These are phyloP conservation scores for Campoplex capitator DNA, from an alignment of 2,888 invertebrate genomes.

Conservation along the genomic window DNA sequence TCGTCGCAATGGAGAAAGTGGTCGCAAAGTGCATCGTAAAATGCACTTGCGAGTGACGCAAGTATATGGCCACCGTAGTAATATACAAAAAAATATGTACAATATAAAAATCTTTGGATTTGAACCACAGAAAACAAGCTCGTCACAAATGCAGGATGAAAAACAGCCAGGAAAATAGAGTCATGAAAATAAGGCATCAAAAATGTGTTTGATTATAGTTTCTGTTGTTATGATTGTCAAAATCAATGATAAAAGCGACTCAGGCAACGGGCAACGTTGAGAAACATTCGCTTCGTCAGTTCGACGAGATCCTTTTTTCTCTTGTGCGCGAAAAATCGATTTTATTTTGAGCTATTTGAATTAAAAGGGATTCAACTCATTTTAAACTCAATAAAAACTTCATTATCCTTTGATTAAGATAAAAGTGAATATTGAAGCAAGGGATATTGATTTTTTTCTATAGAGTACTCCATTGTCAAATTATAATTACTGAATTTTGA, in stretches of 20 bases:
- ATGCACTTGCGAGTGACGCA: neutral
- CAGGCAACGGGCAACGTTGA: too few relatives aligned
- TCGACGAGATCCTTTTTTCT: too few relatives aligned
- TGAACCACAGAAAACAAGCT: constrained; percentile 13
- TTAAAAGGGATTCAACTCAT: too few relatives aligned
- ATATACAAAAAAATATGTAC: neutral
- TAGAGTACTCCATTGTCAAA: too few relatives aligned
- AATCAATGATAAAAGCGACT: neutral
- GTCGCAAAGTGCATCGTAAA: constrained; percentile 43
- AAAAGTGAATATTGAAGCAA: too few relatives aligned
- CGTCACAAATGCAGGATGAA: neutral
- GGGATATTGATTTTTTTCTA: too few relatives aligned
- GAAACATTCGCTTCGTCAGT: too few relatives aligned
- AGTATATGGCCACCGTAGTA: neutral
- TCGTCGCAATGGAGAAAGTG: constrained; percentile 30
- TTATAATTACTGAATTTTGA: neutral
- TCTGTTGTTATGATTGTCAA: neutral
- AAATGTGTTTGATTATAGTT: neutral
- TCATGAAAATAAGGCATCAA: neutral
- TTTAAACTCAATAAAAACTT: too few relatives aligned
- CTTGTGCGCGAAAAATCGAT: too few relatives aligned
- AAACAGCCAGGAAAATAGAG: too few relatives aligned
- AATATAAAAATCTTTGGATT: constrained; percentile 15
- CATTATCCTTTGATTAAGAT: too few relatives aligned
- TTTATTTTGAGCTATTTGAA: too few relatives aligned